Base-by-base conservation (phyloP, 2,113 vertebrate genomes). In the Edolisoma coerulescens region DNA sequence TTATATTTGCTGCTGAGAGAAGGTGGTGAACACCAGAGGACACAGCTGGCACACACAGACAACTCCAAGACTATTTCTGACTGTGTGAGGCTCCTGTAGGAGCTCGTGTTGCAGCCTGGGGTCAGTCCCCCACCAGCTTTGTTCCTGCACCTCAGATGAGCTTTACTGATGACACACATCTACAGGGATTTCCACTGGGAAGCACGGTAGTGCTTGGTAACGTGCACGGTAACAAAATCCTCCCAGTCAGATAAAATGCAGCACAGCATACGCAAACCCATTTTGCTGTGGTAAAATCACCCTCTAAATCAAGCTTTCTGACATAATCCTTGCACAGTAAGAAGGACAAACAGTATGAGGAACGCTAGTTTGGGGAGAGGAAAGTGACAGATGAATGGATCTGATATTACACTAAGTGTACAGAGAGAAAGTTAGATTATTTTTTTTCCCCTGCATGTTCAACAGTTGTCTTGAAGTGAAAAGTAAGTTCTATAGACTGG, bases 61-160 rank as follows among this genome's bases (percentile, higher is more conserved):
- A 2, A 44, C 45, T 39, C 41, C 27, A 56, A 47, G 53, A 30
- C 44, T 7, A 11, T 7, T 27, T 4, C 0, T 26, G 6, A 1
- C 1, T 0, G 37, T 28, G 65, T 4, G 37, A 50, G 47, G 57
- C 39, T 74, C 52, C 65, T 56, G 18, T 3, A 10, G 35, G 49
- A 87, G 28, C 77, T 70, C 47, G 45, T 0, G 0, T 11, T 54
- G 42, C 6, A 7, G 52, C 28, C 37, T 0, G 0, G n/a, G 61
- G 37, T 23, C 71, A 61, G 71, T 13, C 4, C 23, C 23, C 7
- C 4, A 5, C 10, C 54, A 69, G n/a, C n/a, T 84, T 39, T 44
- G 28, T 4, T 76, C 2, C 0, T 53, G n/a, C 32, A 71, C 24
- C n/a, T 75, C 33, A 42, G 30, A 45, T 0, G 10, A 75, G 56